Evolutionary conservation across 2,797 vertebrate species (phyloP).

Genomic region (Ambastaia sidthimunki): DNA sequence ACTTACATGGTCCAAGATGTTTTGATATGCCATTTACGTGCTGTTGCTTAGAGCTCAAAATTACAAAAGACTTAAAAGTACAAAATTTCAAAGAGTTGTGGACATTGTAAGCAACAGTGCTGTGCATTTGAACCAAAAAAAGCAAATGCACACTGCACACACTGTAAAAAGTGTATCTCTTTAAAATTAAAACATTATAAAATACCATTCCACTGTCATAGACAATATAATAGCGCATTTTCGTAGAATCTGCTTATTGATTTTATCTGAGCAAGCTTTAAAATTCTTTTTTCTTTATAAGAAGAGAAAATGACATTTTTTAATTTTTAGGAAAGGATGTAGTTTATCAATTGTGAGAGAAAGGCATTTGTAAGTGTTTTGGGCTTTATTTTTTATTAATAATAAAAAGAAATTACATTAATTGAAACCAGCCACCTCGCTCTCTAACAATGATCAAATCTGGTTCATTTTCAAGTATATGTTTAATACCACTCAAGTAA

Average conservation of each 20-base stretch:
- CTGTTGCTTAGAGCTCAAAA: conserved; percentile 81
- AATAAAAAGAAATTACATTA: conserved; percentile 15
- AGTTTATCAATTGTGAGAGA: conserved; percentile 2
- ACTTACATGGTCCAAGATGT: conserved; percentile 92
- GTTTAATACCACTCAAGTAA: conserved; percentile 6
- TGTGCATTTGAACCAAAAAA: conserved; percentile 69
- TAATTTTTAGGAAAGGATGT: too few species aligned
- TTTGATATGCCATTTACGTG: conserved; percentile 81
- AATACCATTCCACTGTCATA: conserved; percentile 82
- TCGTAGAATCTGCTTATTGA: conserved; percentile 68
- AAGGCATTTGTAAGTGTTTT: conserved; percentile 27
- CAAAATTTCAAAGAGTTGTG: conserved; percentile 86
- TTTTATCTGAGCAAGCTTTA: conserved; percentile 72
- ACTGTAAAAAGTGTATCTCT: conserved; percentile 89
- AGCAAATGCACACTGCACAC: conserved; percentile 74
- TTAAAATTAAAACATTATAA: conserved; percentile 82
- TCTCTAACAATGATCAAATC: conserved; percentile 31
- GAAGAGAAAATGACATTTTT: conserved; percentile 48
- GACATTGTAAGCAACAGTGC: conserved; percentile 72
- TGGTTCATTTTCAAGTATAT: conserved; percentile 49
- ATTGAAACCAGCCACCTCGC: conserved; percentile 31
- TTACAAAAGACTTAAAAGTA: conserved; percentile 94
- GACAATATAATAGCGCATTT: conserved; percentile 72
- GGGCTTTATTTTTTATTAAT: background rate
- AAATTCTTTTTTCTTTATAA: conserved; percentile 72